Evolutionary conservation across 2,888 invertebrate species (phyloP).

Genomic region (Ryuthela nishihirai): DNA sequence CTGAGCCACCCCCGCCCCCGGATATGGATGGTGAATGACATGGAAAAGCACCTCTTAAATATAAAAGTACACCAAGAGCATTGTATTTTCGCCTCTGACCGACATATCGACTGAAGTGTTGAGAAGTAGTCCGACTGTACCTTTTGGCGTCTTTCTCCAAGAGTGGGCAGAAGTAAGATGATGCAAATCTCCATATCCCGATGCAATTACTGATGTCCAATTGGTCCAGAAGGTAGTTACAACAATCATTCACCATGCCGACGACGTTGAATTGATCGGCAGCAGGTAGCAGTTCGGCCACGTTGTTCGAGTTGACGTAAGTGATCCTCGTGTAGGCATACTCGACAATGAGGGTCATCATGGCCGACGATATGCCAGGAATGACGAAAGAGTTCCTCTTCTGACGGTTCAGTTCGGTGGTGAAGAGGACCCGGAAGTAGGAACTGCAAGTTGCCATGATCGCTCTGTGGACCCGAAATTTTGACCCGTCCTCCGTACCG

Average conservation of each 20-base stretch:
- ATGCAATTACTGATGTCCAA: not conserved
- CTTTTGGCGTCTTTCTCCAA: not conserved
- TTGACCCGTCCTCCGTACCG: slow-evolving; percentile 45
- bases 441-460: slow-evolving; percentile 69
- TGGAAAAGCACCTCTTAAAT: no score
- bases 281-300: slow-evolving; percentile 64
- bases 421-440: slow-evolving; percentile 65
- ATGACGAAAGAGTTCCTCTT: slow-evolving; percentile 61
- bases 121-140: no score
- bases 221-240: not conserved
- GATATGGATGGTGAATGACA: no score
- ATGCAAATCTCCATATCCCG: not conserved
- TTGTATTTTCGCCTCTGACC: no score
- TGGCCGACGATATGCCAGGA: slow-evolving; percentile 52
- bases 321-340: slow-evolving; percentile 71
- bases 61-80: no score
- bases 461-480: slow-evolving; percentile 64
- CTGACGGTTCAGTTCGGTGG: slow-evolving; percentile 52
- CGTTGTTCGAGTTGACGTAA: slow-evolving; percentile 62
- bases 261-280: slow-evolving; percentile 71
- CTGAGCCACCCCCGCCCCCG: no score
- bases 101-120: no score
- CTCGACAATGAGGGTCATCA: slow-evolving; percentile 64
- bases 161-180: not conserved
- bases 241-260: slow-evolving; percentile 65